phyloP scores from a whole-genome alignment of 1,140 invertebrate genomes.

The Copidosoma floridanum region DNA sequence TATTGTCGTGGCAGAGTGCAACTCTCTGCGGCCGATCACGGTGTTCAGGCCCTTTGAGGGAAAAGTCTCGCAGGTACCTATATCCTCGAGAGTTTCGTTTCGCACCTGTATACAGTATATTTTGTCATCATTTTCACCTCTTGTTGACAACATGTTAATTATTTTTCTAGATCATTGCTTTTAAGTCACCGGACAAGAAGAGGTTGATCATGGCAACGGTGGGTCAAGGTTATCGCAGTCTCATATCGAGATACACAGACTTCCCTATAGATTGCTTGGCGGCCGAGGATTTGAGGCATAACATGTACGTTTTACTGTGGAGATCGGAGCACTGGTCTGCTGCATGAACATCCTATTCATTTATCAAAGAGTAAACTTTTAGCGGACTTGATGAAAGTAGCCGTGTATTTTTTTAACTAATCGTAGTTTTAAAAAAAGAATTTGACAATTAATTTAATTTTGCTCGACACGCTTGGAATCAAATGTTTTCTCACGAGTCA shows the following conservation, averaged over 20 bases:
- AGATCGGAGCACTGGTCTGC: slow-evolving; percentile 71
- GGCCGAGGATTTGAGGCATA: slow-evolving; percentile 58
- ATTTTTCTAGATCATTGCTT: slow-evolving; percentile 42
- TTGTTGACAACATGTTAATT: neutral
- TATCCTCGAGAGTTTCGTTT: too few relatives aligned
- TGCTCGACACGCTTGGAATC: too few relatives aligned
- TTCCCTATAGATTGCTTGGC: slow-evolving; percentile 51
- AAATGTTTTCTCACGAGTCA: too few relatives aligned
- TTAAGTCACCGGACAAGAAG: slow-evolving; percentile 50
- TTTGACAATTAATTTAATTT: too few relatives aligned
- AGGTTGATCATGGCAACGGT: slow-evolving; percentile 71
- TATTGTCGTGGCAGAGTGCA: slow-evolving; percentile 80
- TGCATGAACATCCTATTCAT: slow-evolving; percentile 47
- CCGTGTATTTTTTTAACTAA: too few relatives aligned
- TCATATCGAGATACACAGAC: slow-evolving; percentile 72
- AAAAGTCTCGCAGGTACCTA: slow-evolving; percentile 60
- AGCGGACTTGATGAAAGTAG: too few relatives aligned
- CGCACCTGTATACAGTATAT: too few relatives aligned
- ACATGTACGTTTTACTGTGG: slow-evolving; percentile 72
- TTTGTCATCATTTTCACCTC: neutral
- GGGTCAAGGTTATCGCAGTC: slow-evolving; percentile 79
- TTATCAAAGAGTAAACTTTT: too few relatives aligned
- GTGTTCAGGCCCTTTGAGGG: slow-evolving; percentile 89
- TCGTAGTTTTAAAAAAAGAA: too few relatives aligned
- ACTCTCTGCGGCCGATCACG: slow-evolving; percentile 78